A percentile compares a stretch with the other conserved stretches of the same genome.
phyloP scores from a whole-genome alignment of 2,113 vertebrate species.

The Lucifuga dentata region DNA sequence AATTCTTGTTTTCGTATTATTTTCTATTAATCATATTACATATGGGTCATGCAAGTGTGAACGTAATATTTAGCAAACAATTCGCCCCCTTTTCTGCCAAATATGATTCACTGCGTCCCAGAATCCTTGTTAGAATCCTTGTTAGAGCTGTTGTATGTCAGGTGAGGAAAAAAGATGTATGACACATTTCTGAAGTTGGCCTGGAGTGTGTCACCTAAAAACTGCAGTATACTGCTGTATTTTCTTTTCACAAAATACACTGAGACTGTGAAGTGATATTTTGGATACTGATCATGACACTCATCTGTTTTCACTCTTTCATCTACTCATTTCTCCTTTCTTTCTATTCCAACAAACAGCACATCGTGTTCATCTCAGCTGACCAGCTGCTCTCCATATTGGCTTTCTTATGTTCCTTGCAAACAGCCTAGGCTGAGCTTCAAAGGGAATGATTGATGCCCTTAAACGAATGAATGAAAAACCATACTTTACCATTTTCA shows the following conservation, averaged over 20 bases:
- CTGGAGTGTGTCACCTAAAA: conserved; percentile 17
- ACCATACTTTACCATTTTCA: conserved; percentile 45
- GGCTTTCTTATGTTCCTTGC: conserved; percentile 73
- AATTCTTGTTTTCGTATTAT: conserved; percentile 18
- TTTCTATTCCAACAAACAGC: conserved; percentile 60
- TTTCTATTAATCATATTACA: conserved; percentile 31
- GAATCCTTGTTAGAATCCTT: background rate
- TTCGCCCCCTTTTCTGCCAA: conserved; percentile 26
- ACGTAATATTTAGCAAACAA: conserved; percentile 19
- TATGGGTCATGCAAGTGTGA: conserved; percentile 38
- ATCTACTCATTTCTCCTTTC: conserved; percentile 42
- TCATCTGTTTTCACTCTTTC: conserved; percentile 71
- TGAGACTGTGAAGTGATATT: conserved; percentile 34
- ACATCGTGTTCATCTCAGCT: conserved; percentile 70
- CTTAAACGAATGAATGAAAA: conserved; percentile 73
- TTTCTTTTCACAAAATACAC: conserved; percentile 41
- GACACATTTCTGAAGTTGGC: conserved; percentile 9
- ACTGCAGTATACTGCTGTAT: conserved; percentile 16
- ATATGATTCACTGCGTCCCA: conserved; percentile 14
- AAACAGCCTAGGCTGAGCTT: conserved; percentile 67
- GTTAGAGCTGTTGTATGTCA: conserved; percentile 31
- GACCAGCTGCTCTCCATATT: conserved; percentile 80
- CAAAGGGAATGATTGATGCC: conserved; percentile 80
- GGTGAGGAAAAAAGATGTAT: conserved; percentile 21
- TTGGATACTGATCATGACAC: conserved; percentile 49